Conservation (phyloP, 2,888 invertebrate species). For the Dichetophora obliterata region DNA sequence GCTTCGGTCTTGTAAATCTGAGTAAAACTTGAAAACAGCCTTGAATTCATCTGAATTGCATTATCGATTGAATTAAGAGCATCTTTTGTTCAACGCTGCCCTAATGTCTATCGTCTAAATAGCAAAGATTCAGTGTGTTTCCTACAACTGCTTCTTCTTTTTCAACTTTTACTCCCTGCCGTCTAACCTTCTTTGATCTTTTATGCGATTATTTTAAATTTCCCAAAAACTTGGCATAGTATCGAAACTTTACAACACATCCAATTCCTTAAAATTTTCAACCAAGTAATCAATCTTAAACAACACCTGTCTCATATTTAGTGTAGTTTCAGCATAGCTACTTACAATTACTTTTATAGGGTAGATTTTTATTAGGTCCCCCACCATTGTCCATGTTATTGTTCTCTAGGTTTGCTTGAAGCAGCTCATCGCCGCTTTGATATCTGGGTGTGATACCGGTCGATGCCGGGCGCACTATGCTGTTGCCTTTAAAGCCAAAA, state of each 20-base stretch:
- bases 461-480: constrained; percentile 70
- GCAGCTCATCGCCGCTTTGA: constrained; percentile 72
- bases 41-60: no score
- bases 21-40: no score
- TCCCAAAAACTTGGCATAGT: constrained; percentile 4
- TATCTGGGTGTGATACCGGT: constrained; percentile 76
- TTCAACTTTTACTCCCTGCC: background rate
- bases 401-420: constrained; percentile 67
- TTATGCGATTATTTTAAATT: background rate
- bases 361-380: constrained; percentile 60
- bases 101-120: no score
- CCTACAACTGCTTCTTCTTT: no score
- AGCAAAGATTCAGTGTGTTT: no score
- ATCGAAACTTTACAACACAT: background rate
- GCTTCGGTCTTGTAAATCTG: no score
- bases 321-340: constrained; percentile 37
- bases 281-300: background rate
- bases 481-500: constrained; percentile 81
- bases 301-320: background rate
- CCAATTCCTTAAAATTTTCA: background rate
- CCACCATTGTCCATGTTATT: constrained; percentile 68
- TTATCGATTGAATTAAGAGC: no score
- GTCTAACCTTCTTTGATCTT: background rate
- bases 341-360: constrained; percentile 61
- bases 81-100: no score